Evolutionary conservation across 2,888 invertebrate genomes (phyloP).

Genomic region (Caenorhabditis zanzibari): DNA sequence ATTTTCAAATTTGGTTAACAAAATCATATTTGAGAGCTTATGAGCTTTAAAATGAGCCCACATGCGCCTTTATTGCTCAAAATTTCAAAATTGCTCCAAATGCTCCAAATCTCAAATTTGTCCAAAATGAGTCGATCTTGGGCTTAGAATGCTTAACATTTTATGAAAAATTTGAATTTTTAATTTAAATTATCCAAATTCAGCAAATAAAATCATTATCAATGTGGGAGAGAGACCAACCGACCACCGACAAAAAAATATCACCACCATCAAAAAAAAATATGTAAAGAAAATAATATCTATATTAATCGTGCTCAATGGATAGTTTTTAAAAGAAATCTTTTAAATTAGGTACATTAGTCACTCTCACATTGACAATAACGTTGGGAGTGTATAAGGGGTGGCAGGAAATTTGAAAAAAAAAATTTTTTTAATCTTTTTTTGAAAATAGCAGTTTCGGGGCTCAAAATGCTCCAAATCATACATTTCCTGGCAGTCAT

Average conservation of each 20-base stretch:
- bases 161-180: too few relatives aligned
- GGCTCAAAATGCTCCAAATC: too few relatives aligned
- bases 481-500: too few relatives aligned
- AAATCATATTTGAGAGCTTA: too few relatives aligned
- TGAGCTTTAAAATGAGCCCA: too few relatives aligned
- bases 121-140: neutral
- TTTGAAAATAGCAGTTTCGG: too few relatives aligned
- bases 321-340: neutral
- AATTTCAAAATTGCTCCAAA: conserved; percentile 1
- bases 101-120: neutral
- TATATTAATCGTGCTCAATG: neutral
- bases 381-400: too few relatives aligned
- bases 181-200: neutral
- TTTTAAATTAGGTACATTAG: neutral
- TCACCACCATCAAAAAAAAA: neutral
- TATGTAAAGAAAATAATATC: neutral
- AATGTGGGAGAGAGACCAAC: neutral
- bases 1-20: too few relatives aligned
- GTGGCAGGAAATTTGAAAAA: conserved; percentile 11
- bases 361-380: conserved; percentile 25
- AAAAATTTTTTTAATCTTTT: neutral
- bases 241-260: conserved; percentile 2
- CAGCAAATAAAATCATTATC: conserved; percentile 16
- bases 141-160: too few relatives aligned
- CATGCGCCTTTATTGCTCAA: neutral